Evolutionary conservation across 2,113 vertebrate genomes (phyloP), one percentile per base, ranked within the genome.

Genomic region (Salvelinus alpinus): DNA sequence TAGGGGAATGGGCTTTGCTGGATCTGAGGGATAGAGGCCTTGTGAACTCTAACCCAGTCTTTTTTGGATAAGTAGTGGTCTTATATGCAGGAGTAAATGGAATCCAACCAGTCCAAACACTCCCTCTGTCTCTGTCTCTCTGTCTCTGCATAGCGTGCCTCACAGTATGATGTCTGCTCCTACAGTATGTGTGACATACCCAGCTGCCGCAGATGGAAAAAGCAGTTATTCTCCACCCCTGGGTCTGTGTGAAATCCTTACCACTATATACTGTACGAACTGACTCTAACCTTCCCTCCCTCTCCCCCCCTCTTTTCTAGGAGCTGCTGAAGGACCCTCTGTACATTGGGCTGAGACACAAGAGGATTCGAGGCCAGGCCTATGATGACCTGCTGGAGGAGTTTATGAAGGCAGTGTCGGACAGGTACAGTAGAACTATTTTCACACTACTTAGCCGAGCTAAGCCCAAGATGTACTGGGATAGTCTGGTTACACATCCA

Each of bases 321-420:
- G 80, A 89, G 12, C 88, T 99, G 79, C 91, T 99, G 85, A 94
- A 95, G 81, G 98, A 99, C 88, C 96, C 97, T 24, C 85, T 99
- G 74, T 99, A 99, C 88, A 98, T 99, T 71, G 97, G 98, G 20
- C 88, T 99, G 78, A 96, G 95, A 73, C 97, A 97, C 74, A 96
- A 95, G 88, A 91, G 98, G 89, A 84, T 97, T 51, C 94, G 96
- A 90, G 96, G 97, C 76, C 90, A 93, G 86, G 94, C 93, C 70
- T 99, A 99, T 0, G 95, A 99, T 77, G 93, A 95, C 75, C 95
- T 99, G 81, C 88, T 99, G 91, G 98, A 99, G 84, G 97, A 98
- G 91, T 99, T 99, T 85, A 98, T 99, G 97, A 94, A 94, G 88
- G 97, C 97, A 62, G 95, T 97, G 83, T 94, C 96, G 74, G 95